These are phyloP conservation scores for Pollicipes pollicipes DNA, from an alignment of 1,140 invertebrate species.

Conservation along the genomic window DNA sequence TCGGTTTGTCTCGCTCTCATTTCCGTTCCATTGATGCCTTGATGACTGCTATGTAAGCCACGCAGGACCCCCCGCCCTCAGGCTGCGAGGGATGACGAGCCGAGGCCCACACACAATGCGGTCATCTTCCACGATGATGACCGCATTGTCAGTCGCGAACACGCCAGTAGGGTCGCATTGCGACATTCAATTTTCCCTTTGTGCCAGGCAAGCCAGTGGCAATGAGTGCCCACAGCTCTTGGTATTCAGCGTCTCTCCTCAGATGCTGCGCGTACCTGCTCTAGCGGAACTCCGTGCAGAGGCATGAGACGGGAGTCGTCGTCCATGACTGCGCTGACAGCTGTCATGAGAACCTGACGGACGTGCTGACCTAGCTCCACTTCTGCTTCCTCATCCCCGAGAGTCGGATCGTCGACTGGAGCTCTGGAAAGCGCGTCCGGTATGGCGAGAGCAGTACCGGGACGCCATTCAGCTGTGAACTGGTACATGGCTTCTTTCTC, in stretches of 20 bases:
- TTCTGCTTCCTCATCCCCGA: slow-evolving; percentile 6
- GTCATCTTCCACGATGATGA: slow-evolving; percentile 6
- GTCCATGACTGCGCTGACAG: neutral
- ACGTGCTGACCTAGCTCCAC: neutral
- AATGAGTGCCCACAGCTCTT: neutral
- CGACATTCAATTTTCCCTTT: slow-evolving; percentile 4
- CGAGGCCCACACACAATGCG: slow-evolving; percentile 7
- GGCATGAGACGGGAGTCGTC: neutral
- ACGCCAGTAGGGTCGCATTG: slow-evolving; percentile 7
- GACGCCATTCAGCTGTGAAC: slow-evolving; percentile 7
- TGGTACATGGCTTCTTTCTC: slow-evolving; percentile 5
- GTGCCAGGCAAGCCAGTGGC: slow-evolving; percentile 6
- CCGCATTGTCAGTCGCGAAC: slow-evolving; percentile 6
- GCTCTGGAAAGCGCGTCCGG: slow-evolving; percentile 8
- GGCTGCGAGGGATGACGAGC: slow-evolving; percentile 1
- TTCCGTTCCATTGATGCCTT: neutral
- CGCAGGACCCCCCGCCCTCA: slow-evolving; percentile 2
- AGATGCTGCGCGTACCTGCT: slow-evolving; percentile 5
- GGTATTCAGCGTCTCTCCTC: neutral
- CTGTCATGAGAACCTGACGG: slow-evolving; percentile 6
- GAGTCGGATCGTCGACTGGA: slow-evolving; percentile 7
- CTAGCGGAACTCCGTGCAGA: neutral
- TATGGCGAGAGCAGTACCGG: slow-evolving; percentile 3
- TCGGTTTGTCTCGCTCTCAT: neutral
- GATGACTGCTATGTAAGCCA: slow-evolving; percentile 6